These are phyloP conservation scores for Xenopus borealis DNA, from an alignment of 2,113 vertebrate genomes.

Conservation along the genomic window DNA sequence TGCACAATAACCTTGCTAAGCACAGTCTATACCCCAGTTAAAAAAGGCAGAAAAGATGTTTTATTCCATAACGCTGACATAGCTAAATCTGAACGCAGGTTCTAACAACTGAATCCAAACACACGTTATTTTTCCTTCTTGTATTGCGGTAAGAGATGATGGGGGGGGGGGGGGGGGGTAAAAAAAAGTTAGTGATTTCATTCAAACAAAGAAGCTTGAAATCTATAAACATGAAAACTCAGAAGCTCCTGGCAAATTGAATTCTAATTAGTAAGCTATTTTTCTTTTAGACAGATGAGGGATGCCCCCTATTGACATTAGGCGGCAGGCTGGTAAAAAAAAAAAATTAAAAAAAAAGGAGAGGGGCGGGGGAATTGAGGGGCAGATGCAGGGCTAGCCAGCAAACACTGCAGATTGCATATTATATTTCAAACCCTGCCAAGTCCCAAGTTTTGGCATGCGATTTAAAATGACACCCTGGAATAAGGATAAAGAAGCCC, in stretches of 20 bases:
- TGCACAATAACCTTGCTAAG: slow-evolving; percentile 59
- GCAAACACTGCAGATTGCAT: slow-evolving; percentile 81
- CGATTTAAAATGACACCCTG: slow-evolving; percentile 82
- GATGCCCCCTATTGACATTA: slow-evolving; percentile 98
- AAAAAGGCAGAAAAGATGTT: slow-evolving; percentile 11
- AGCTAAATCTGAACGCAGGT: slow-evolving; percentile 41
- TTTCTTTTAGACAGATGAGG: slow-evolving; percentile 98
- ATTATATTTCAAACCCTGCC: slow-evolving; percentile 85
- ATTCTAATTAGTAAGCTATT: slow-evolving; percentile 94
- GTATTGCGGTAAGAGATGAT: slow-evolving; percentile 1
- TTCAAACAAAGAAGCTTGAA: slow-evolving; percentile 80
- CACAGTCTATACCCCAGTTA: slow-evolving; percentile 61
- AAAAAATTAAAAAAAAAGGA: slow-evolving; percentile 47
- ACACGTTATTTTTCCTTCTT: slow-evolving; percentile 53
- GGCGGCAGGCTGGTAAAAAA: slow-evolving; percentile 83
- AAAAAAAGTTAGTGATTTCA: slow-evolving; percentile 78
- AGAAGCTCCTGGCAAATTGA: slow-evolving; percentile 76
- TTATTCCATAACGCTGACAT: slow-evolving; percentile 51
- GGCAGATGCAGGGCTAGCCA: slow-evolving; percentile 66
- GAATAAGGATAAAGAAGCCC: slow-evolving; percentile 74
- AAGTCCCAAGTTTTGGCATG: slow-evolving; percentile 80
- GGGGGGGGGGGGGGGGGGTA: slow-evolving; percentile 4
- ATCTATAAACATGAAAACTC: slow-evolving; percentile 76
- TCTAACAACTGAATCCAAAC: slow-evolving; percentile 67
- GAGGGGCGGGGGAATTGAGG: slow-evolving; percentile 25